Conservation (phyloP, 2,113 vertebrate species). For the Condylura cristata region DNA sequence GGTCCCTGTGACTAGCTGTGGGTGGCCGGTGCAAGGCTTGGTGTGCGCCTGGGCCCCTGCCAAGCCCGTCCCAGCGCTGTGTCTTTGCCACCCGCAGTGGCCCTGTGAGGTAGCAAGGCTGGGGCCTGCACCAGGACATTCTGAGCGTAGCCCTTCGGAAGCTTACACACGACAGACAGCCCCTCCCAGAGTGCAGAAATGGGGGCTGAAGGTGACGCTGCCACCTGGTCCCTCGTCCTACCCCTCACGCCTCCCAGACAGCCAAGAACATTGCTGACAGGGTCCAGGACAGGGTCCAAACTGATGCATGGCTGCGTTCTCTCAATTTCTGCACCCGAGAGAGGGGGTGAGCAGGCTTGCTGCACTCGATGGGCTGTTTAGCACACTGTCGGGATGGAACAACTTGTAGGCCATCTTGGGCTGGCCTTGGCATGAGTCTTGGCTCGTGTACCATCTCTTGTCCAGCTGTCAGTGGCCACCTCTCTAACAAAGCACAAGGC, state of each 20-base stretch:
- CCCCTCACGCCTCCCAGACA: background rate
- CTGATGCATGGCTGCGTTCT: background rate
- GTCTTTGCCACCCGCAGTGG: background rate
- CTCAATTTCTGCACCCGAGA: background rate
- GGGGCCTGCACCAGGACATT: background rate
- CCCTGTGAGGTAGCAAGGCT: background rate
- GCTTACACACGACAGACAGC: background rate
- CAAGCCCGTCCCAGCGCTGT: background rate
- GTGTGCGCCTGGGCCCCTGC: background rate
- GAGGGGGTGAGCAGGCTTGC: background rate
- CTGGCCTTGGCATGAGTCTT: background rate
- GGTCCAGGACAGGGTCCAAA: background rate
- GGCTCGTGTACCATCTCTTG: rapidly evolving
- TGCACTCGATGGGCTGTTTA: background rate
- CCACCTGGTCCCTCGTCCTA: background rate
- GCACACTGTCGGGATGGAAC: background rate
- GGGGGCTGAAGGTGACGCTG: background rate
- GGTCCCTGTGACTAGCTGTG: background rate
- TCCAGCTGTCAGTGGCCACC: background rate
- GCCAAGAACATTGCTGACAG: background rate
- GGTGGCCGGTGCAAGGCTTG: background rate
- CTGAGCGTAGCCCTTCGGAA: background rate
- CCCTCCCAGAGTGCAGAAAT: background rate
- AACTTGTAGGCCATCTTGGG: background rate
- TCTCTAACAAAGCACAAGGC: background rate